Evolutionary conservation across 2,888 invertebrate genomes (phyloP).

Genomic region (Gastrophysa polygoni): DNA sequence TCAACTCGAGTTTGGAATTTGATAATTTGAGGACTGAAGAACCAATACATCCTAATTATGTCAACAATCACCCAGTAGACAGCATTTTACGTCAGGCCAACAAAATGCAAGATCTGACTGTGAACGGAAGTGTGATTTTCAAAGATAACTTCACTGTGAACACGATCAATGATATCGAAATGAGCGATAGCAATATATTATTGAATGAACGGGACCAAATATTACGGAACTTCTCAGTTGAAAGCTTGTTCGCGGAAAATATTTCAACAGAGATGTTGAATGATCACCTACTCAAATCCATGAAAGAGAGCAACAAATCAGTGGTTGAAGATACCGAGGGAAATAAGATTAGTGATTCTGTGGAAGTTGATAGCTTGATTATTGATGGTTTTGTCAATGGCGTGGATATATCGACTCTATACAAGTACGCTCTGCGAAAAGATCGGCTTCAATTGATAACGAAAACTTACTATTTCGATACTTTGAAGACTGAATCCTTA

Average conservation of each 20-base stretch:
- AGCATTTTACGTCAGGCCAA: conserved; percentile 44
- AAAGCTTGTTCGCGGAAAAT: conserved; percentile 37
- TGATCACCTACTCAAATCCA: conserved; percentile 32
- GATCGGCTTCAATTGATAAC: conserved; percentile 60
- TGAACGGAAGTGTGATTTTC: conserved; percentile 49
- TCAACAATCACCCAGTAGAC: conserved; percentile 47
- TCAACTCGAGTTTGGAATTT: conserved; percentile 39
- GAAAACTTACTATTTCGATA: conserved; percentile 50
- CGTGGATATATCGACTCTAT: conserved; percentile 56
- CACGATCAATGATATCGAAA: conserved; percentile 47
- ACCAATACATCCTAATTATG: conserved; percentile 35
- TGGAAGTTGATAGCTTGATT: conserved; percentile 57
- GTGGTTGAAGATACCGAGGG: conserved; percentile 21
- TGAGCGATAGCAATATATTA: conserved; percentile 47
- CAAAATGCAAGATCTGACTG: conserved; percentile 41
- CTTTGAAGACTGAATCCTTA: conserved; percentile 46
- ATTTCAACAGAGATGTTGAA: conserved; percentile 46
- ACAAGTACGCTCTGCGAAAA: conserved; percentile 59
- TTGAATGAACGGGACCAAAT: conserved; percentile 51
- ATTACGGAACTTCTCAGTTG: conserved; percentile 50
- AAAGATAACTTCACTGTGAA: conserved; percentile 45
- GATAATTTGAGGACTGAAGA: conserved; percentile 45
- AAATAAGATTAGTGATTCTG: conserved; percentile 30
- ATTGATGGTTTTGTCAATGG: conserved; percentile 61
- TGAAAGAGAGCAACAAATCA: not conserved